Evolutionary conservation across 2,888 invertebrate genomes (phyloP).

Genomic region (Sylvicola cinctus): DNA sequence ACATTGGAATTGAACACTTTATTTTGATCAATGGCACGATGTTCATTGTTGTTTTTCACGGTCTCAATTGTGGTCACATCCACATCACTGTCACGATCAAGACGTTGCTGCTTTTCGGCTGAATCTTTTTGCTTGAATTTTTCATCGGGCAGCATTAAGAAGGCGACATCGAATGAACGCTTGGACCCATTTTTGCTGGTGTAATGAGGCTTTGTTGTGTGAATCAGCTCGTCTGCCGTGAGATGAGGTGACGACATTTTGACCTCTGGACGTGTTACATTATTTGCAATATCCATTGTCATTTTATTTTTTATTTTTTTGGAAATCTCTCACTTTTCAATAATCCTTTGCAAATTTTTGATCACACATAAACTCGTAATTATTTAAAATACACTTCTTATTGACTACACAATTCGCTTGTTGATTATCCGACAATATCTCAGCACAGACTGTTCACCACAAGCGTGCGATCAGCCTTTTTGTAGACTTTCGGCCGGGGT

Average conservation of each 20-base stretch:
- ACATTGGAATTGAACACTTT: background rate
- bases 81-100: constrained; percentile 27
- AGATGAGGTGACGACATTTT: constrained; percentile 26
- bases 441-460: too few relatives aligned
- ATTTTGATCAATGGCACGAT: too few relatives aligned
- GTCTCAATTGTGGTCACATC: background rate
- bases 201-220: constrained; percentile 24
- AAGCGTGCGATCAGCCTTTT: too few relatives aligned
- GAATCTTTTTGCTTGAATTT: constrained; percentile 44
- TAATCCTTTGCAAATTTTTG: too few relatives aligned
- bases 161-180: constrained; percentile 77
- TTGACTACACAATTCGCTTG: too few relatives aligned
- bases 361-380: too few relatives aligned
- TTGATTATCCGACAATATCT: too few relatives aligned
- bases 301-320: too few relatives aligned
- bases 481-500: too few relatives aligned
- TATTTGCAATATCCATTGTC: constrained; percentile 42
- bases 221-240: constrained; percentile 17
- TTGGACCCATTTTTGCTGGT: constrained; percentile 32
- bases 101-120: constrained; percentile 27
- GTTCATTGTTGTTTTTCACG: constrained; percentile 8
- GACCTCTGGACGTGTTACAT: constrained; percentile 25
- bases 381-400: too few relatives aligned
- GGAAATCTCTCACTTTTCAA: too few relatives aligned
- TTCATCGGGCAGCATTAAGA: constrained; percentile 73